Evolutionary conservation across 2,888 invertebrate genomes (phyloP), one percentile per base, ranked within the genome.

Genomic region (Hyposoter didymator): DNA sequence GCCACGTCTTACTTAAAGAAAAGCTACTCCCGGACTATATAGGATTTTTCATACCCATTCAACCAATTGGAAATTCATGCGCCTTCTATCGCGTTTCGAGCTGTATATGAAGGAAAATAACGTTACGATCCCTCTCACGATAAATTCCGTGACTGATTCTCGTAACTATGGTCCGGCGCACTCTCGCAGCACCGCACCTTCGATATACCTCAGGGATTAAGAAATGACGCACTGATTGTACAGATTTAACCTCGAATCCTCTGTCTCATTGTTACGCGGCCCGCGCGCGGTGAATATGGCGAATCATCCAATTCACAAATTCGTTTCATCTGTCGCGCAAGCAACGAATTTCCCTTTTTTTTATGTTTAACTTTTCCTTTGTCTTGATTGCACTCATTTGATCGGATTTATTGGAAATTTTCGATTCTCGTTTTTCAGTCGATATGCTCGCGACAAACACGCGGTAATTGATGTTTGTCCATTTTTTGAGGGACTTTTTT

Each of bases 1-100:
- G 59, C 28, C 28, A 35, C n/a, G 52, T 7, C 17, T 14, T 39
- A 17, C 28, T 35, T 12, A 28, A 59, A 64, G 73, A 62, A 69
- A 69, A 81, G 35, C 76, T 39, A 39, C 39, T 39, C 39, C 1
- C 10, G 8, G 39, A 39, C 39, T 59, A n/a, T n/a, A n/a, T n/a
- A 52, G 73, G 43, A 62, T 47, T 28, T 81, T 78, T 69, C 74
- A 81, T 52, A 74, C 22, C 19, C 14, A 19, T 39, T 67, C 67
- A 49, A 62, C 78, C 67, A 81, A 81, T 78, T 47, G 70, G 49
- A 52, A 52, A 84, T 83, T 5, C 28, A 32, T 43, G 19, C 35
- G 52, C 19, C 43, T 12, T 43, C 7, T 19, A 0, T 7, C 17
- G 10, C 43, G 28, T n/a, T 17, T 5, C 10, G 19, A 3, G 3